Percentiles rank a stretch among this genome's conserved stretches.
Conservation (phyloP, 2,797 vertebrate species). For the Acropternis orthonyx region DNA sequence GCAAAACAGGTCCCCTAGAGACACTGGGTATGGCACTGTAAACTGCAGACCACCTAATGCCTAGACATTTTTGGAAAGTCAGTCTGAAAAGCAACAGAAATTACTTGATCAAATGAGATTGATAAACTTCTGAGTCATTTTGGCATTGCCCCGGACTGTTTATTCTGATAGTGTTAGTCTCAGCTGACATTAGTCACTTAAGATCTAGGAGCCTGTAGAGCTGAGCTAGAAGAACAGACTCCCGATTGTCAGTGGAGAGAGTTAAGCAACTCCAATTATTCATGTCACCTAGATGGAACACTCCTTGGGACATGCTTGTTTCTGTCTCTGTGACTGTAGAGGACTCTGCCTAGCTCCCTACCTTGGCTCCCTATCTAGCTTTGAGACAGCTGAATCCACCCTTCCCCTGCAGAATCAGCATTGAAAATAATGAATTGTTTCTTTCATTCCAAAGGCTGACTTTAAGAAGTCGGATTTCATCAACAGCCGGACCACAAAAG, state of each 20-base stretch:
- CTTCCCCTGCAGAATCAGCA: not conserved
- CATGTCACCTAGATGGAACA: not conserved
- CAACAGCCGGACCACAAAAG: constrained; percentile 84
- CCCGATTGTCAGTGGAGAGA: not conserved
- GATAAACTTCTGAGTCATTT: not conserved
- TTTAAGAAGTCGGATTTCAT: constrained; percentile 88
- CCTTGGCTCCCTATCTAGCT: not conserved
- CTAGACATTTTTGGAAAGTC: not conserved
- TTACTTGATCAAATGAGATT: not conserved
- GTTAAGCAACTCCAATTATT: not conserved
- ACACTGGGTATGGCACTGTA: not conserved
- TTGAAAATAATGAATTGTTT: not conserved
- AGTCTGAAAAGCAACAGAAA: not conserved
- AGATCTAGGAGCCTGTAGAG: not conserved
- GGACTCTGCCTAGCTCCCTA: not conserved
- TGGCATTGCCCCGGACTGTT: not conserved
- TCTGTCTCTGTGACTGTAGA: not conserved
- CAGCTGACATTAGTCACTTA: not conserved
- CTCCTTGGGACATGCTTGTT: not conserved
- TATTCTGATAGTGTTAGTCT: not conserved
- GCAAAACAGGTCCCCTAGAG: not conserved
- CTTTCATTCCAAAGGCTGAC: constrained; percentile 78
- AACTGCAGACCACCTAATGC: not conserved
- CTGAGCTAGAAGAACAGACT: not conserved
- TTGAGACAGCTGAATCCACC: not conserved